Percentiles rank a stretch among this genome's conserved stretches.
phyloP scores from a whole-genome alignment of 2,113 vertebrate species.

The Dromaius novaehollandiae region DNA sequence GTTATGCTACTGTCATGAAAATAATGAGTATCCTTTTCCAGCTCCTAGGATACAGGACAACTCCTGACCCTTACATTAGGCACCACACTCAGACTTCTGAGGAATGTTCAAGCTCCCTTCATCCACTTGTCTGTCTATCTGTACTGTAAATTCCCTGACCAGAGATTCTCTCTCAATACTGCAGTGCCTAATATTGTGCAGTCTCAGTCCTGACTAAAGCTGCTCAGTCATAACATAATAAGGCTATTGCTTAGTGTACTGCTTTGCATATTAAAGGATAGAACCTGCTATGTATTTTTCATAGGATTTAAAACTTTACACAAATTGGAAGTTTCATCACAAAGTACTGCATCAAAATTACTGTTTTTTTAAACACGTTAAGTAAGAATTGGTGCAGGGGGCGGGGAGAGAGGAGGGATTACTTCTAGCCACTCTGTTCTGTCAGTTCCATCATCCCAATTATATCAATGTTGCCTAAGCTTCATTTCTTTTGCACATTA shows the following conservation, averaged over 20 bases:
- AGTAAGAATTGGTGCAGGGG: neutral
- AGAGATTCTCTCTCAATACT: neutral
- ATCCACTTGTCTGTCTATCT: neutral
- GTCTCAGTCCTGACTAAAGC: neutral
- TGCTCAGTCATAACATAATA: neutral
- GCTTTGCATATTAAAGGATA: neutral
- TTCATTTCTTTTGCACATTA: neutral
- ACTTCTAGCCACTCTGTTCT: neutral
- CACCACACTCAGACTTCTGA: neutral
- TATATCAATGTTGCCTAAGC: neutral
- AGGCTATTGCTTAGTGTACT: neutral
- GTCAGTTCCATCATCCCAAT: neutral
- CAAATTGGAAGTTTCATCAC: neutral
- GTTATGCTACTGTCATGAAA: neutral
- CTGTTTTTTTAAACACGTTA: neutral
- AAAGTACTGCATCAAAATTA: neutral
- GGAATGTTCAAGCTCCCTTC: neutral
- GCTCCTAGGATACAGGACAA: neutral
- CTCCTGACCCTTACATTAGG: neutral
- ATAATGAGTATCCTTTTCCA: neutral
- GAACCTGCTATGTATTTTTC: neutral
- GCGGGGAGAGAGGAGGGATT: neutral
- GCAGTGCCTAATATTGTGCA: neutral
- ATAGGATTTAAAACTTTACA: neutral
- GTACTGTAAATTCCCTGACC: neutral